These are phyloP conservation scores for Brachyhypopomus gauderio DNA, from an alignment of 2,113 vertebrate genomes.

Conservation along the genomic window DNA sequence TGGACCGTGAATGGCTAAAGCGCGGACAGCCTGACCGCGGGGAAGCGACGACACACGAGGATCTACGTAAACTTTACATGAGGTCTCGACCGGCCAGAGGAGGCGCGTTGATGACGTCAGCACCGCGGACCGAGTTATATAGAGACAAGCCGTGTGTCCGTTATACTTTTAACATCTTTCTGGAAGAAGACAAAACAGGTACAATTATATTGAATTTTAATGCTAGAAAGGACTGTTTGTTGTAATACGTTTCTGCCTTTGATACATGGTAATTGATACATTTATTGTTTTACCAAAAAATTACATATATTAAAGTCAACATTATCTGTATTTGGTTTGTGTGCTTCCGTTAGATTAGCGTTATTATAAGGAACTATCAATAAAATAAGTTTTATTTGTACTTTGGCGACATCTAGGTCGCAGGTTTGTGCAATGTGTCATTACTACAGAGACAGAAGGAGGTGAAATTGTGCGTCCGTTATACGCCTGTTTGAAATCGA, in stretches of 20 bases:
- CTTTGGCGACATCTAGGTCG: slow-evolving; percentile 50
- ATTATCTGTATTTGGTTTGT: too few relatives aligned
- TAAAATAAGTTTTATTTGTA: not conserved
- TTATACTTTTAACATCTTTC: slow-evolving; percentile 47
- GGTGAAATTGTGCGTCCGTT: not conserved
- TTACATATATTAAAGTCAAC: too few relatives aligned
- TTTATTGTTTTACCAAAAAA: too few relatives aligned
- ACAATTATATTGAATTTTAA: slow-evolving; percentile 40
- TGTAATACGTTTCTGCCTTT: too few relatives aligned
- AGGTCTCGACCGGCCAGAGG: slow-evolving; percentile 64
- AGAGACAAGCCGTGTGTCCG: slow-evolving; percentile 43
- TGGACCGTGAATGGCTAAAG: too few relatives aligned
- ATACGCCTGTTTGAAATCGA: too few relatives aligned
- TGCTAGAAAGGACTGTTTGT: not conserved
- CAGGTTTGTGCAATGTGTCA: not conserved
- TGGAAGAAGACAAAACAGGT: slow-evolving; percentile 62
- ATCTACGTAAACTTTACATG: not conserved
- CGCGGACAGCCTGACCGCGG: not conserved
- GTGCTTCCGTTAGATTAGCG: too few relatives aligned
- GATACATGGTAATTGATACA: too few relatives aligned
- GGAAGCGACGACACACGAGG: slow-evolving; percentile 3
- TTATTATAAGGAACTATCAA: too few relatives aligned
- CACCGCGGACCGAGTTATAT: slow-evolving; percentile 61
- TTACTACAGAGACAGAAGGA: not conserved
- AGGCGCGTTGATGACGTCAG: slow-evolving; percentile 61